Conservation (phyloP, 1,140 invertebrate species). For the Tribolium madens region DNA sequence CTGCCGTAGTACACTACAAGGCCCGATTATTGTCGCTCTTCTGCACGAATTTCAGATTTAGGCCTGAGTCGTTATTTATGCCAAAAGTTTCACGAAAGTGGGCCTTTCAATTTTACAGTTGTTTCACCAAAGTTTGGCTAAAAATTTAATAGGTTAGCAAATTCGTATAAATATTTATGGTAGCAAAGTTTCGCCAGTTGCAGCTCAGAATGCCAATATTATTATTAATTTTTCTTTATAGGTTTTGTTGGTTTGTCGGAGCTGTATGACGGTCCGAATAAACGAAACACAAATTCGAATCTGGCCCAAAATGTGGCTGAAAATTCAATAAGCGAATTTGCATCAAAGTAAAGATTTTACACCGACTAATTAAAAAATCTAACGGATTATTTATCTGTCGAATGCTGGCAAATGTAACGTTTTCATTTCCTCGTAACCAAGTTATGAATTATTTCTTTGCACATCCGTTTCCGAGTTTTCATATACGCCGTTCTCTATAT, state of each 20-base stretch:
- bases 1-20: conserved; percentile 46
- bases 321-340: conserved; percentile 5
- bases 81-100: conserved; percentile 44
- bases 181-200: not conserved
- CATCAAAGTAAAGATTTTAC: conserved; percentile 17
- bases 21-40: conserved; percentile 44
- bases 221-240: conserved; percentile 9
- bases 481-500: conserved; percentile 41
- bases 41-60: conserved; percentile 43
- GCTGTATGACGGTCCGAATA: not conserved
- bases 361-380: conserved; percentile 28
- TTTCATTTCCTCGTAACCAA: conserved; percentile 50
- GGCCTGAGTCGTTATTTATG: conserved; percentile 47
- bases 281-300: not conserved
- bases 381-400: conserved; percentile 37
- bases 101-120: conserved; percentile 52
- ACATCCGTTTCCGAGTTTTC: conserved; percentile 47
- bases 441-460: conserved; percentile 51
- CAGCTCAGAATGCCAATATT: conserved; percentile 9
- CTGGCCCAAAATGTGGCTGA: not conserved
- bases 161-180: conserved; percentile 42
- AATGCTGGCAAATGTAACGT: conserved; percentile 46
- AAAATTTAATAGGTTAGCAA: conserved; percentile 44
- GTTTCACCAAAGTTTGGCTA: conserved; percentile 41
- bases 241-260: not conserved